phyloP scores from a whole-genome alignment of 2,888 invertebrate species.

The Seira musarum region DNA sequence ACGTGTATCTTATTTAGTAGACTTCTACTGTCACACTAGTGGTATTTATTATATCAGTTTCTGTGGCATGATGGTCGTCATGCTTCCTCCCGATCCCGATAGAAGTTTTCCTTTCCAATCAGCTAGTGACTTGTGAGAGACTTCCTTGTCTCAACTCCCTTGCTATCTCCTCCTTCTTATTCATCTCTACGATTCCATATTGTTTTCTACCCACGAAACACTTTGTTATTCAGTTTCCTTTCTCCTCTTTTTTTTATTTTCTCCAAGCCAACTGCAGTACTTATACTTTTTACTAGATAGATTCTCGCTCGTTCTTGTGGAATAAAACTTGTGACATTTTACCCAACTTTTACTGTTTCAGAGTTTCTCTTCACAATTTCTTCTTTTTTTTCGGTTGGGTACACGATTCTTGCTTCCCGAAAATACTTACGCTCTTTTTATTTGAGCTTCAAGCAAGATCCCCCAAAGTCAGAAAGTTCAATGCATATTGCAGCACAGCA shows the following conservation, averaged over 20 bases:
- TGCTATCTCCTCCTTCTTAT: slow-evolving; percentile 37
- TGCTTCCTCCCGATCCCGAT: slow-evolving; percentile 32
- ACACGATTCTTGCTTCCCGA: too few species aligned
- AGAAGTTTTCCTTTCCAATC: slow-evolving; percentile 48
- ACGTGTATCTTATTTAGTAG: not conserved
- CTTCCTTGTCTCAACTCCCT: slow-evolving; percentile 14
- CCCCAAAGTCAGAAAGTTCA: too few species aligned
- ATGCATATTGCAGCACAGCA: too few species aligned
- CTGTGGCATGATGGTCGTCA: not conserved
- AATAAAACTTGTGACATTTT: not conserved
- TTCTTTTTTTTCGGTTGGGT: too few species aligned
- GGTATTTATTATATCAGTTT: slow-evolving; percentile 5
- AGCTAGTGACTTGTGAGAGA: slow-evolving; percentile 38
- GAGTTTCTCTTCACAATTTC: not conserved
- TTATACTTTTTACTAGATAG: not conserved
- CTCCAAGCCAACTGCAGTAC: not conserved
- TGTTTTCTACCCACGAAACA: not conserved
- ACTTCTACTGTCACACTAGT: not conserved
- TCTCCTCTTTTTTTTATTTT: not conserved
- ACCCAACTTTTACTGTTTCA: not conserved
- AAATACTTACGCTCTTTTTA: too few species aligned
- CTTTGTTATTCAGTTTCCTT: slow-evolving; percentile 8
- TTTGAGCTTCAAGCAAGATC: too few species aligned
- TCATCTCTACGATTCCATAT: slow-evolving; percentile 19
- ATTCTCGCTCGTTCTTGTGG: not conserved